Evolutionary conservation across 2,888 invertebrate genomes (phyloP).

Genomic region (Amorpha juglandis): DNA sequence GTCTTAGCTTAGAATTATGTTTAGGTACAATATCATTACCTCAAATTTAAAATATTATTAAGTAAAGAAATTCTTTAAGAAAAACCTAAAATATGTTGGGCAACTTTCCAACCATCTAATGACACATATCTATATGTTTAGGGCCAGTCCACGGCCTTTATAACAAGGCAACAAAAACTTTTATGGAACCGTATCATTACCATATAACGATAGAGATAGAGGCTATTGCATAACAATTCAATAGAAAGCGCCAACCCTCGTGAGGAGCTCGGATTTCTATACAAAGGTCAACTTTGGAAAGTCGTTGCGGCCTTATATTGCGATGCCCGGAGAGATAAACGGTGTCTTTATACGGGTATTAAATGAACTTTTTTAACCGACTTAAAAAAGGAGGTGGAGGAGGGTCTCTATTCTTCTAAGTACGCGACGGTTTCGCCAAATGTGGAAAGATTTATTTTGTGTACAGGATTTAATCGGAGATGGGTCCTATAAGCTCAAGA

Average conservation of each 20-base stretch:
- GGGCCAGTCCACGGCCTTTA: constrained; percentile 8
- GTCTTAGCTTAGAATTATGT: too few species aligned
- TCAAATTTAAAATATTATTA: too few species aligned
- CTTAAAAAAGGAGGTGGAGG: too few species aligned
- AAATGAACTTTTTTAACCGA: not conserved
- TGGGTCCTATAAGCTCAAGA: too few species aligned
- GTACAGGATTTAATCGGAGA: too few species aligned
- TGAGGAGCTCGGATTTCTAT: constrained; percentile 38
- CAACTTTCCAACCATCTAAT: not conserved
- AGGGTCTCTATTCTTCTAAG: too few species aligned
- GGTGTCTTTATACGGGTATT: constrained; percentile 2
- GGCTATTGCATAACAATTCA: constrained; percentile 52
- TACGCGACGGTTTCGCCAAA: too few species aligned
- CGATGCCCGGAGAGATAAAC: constrained; percentile 25
- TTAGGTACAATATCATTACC: too few species aligned
- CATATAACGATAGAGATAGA: constrained; percentile 41
- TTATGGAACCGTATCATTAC: constrained; percentile 24
- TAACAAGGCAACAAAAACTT: constrained; percentile 18
- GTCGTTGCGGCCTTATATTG: constrained; percentile 39
- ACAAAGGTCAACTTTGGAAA: constrained; percentile 44
- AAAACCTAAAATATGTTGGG: not conserved
- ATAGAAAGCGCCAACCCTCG: constrained; percentile 45
- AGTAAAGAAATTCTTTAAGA: not conserved
- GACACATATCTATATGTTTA: constrained; percentile 14
- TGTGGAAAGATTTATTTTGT: too few species aligned